Evolutionary conservation across 2,888 invertebrate genomes (phyloP).

Genomic region (Epirrhoe tristata): DNA sequence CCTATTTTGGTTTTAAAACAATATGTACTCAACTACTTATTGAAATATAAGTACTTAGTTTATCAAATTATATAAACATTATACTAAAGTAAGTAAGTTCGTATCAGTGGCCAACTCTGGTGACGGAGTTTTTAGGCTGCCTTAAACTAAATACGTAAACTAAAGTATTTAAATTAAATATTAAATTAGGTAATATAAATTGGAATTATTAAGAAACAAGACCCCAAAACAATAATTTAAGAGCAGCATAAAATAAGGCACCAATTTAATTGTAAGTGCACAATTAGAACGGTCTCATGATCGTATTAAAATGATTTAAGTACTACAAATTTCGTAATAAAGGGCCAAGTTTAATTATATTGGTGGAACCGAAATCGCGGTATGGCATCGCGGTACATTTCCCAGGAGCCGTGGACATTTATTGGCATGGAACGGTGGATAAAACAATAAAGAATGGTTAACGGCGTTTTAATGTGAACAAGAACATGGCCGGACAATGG

Average conservation of each 20-base stretch:
- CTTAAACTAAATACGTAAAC: too few relatives aligned
- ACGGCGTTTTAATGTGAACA: slow-evolving; percentile 84
- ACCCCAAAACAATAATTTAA: slow-evolving; percentile 33
- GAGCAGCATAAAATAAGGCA: slow-evolving; percentile 38
- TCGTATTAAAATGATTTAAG: slow-evolving; percentile 63
- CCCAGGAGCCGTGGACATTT: slow-evolving; percentile 80
- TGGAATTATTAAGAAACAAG: slow-evolving; percentile 23
- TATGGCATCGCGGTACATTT: slow-evolving; percentile 59
- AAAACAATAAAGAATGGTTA: slow-evolving; percentile 85
- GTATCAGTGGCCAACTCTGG: too few relatives aligned
- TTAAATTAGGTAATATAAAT: slow-evolving; percentile 1
- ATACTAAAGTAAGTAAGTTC: too few relatives aligned
- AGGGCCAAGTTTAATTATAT: slow-evolving; percentile 70
- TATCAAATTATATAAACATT: background rate
- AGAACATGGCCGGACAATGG: slow-evolving; percentile 81
- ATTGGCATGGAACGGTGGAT: slow-evolving; percentile 74
- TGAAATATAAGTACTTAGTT: too few relatives aligned
- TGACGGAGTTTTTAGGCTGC: too few relatives aligned
- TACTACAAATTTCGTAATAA: slow-evolving; percentile 75
- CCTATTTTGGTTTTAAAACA: background rate
- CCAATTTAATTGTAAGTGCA: slow-evolving; percentile 55
- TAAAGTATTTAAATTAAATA: too few relatives aligned
- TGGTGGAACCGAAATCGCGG: slow-evolving; percentile 66
- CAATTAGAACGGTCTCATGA: slow-evolving; percentile 55
- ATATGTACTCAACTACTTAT: too few relatives aligned